These are phyloP conservation scores for Malthinus seriepunctatus DNA, from an alignment of 2,888 invertebrate species.

Conservation along the genomic window DNA sequence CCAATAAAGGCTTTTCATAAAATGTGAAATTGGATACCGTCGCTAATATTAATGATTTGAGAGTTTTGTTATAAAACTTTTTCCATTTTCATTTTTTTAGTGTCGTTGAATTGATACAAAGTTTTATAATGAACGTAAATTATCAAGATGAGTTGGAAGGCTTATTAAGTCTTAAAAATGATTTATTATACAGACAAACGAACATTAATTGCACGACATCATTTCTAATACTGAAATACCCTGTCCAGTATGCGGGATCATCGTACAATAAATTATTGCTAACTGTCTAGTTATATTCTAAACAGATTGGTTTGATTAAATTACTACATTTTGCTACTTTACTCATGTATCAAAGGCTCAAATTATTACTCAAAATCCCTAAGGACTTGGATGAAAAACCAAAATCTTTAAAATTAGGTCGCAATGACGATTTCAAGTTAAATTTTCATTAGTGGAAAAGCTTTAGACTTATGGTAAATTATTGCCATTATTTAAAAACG, in stretches of 20 bases:
- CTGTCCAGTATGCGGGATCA: neutral
- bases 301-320: neutral
- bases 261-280: no score
- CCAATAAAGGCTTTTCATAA: no score
- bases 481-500: no score
- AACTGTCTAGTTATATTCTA: neutral
- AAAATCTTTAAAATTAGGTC: no score
- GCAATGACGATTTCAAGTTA: no score
- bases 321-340: neutral
- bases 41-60: neutral
- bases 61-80: constrained; percentile 2
- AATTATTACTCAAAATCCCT: no score
- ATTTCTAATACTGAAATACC: constrained; percentile 1
- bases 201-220: constrained; percentile 2
- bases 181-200: constrained; percentile 4
- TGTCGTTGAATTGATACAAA: neutral
- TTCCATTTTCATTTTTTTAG: neutral
- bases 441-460: no score
- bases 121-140: neutral
- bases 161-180: constrained; percentile 5
- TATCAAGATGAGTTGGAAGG: neutral
- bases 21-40: neutral
- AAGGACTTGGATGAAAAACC: no score
- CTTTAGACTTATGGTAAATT: no score
- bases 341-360: no score